A percentile compares a stretch with the other conserved stretches of the same genome.
Conservation (phyloP, 2,888 invertebrate species). For the Biston betularia region DNA sequence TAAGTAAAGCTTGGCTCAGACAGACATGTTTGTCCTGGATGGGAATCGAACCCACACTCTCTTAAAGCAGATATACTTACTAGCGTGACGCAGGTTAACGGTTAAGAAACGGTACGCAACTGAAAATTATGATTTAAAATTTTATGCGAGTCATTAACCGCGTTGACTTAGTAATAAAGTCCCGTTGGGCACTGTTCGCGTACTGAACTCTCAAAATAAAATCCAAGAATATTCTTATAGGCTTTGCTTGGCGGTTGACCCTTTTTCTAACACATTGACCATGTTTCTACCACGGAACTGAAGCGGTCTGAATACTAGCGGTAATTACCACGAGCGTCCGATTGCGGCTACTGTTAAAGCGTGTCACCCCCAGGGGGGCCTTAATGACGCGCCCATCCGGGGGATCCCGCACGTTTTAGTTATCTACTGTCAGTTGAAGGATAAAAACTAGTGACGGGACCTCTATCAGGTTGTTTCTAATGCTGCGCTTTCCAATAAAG, state of each 20-base stretch:
- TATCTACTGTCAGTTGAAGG: constrained; percentile 19
- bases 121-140: too few species aligned
- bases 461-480: constrained; percentile 8
- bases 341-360: constrained; percentile 29
- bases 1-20: constrained; percentile 8
- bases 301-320: constrained; percentile 18
- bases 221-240: background rate
- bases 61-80: too few species aligned
- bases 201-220: too few species aligned
- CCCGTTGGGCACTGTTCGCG: background rate
- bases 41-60: too few species aligned
- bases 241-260: background rate
- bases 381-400: constrained; percentile 38
- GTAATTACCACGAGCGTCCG: constrained; percentile 29
- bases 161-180: background rate
- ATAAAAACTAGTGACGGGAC: background rate
- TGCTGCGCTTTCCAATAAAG: background rate
- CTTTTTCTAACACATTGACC: background rate
- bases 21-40: background rate
- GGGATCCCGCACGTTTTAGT: constrained; percentile 39
- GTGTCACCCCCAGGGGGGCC: constrained; percentile 35
- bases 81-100: too few species aligned
- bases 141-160: background rate
- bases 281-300: background rate
- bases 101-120: too few species aligned